Conservation (phyloP, 2,797 vertebrate species). For the Harpagifer antarcticus region DNA sequence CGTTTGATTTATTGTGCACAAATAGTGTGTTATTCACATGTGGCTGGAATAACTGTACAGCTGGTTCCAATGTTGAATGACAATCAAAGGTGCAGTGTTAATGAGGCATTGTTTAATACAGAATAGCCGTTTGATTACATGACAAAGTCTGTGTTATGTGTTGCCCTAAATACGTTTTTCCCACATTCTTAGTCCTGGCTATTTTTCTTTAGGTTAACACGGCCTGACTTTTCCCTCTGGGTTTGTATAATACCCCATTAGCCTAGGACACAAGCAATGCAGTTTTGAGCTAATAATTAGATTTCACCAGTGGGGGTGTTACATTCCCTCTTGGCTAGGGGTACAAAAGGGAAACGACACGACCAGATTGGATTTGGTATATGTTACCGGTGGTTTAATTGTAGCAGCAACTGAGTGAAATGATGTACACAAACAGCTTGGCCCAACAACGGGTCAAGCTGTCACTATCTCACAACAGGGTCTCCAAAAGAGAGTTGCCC, state of each 20-base stretch:
- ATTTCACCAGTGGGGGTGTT: conserved; percentile 29
- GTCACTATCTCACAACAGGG: no score
- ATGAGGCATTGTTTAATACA: conserved; percentile 13
- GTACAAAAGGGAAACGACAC: no score
- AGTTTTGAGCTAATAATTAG: conserved; percentile 64
- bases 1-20: conserved; percentile 1
- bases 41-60: conserved; percentile 12
- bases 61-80: neutral
- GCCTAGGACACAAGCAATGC: conserved; percentile 62
- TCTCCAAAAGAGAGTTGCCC: no score
- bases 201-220: conserved; percentile 22
- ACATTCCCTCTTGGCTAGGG: no score
- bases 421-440: no score
- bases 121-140: conserved; percentile 37
- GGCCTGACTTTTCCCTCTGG: conserved; percentile 4
- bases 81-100: conserved; percentile 7
- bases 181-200: neutral
- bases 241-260: conserved; percentile 42
- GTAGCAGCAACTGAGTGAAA: no score
- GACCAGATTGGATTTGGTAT: no score
- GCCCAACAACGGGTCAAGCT: no score
- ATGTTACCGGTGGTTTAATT: no score
- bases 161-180: conserved; percentile 13
- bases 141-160: conserved; percentile 13
- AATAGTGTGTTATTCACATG: neutral